Percentiles rank a stretch among this genome's conserved stretches.
Evolutionary conservation across 2,797 vertebrate genomes (phyloP).

Genomic region (Psittacula derbiana): DNA sequence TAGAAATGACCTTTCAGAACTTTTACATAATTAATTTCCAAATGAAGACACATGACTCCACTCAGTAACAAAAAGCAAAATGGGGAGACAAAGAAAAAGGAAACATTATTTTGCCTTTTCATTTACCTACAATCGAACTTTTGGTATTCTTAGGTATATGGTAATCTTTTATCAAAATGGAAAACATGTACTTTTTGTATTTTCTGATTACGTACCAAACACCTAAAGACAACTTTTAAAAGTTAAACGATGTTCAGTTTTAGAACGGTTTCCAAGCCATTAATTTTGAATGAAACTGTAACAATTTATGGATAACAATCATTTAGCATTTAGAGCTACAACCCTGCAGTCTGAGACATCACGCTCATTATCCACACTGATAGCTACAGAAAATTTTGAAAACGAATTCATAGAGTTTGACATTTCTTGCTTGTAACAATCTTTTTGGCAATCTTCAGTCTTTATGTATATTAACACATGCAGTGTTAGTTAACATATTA

Average conservation of each 20-base stretch:
- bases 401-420: slow-evolving; percentile 15
- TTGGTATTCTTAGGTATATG: background rate
- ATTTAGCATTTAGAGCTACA: background rate
- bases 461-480: slow-evolving; percentile 51
- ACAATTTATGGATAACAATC: background rate
- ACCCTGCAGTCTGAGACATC: background rate
- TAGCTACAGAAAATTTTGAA: background rate
- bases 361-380: slow-evolving; percentile 14
- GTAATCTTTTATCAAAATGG: background rate
- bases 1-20: background rate
- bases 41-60: background rate
- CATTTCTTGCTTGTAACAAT: slow-evolving; percentile 39
- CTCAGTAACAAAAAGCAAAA: background rate
- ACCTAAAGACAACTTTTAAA: background rate
- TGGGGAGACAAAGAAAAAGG: background rate
- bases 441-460: slow-evolving; percentile 22
- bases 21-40: background rate
- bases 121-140: background rate
- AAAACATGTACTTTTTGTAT: rapidly evolving
- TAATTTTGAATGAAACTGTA: background rate
- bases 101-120: background rate
- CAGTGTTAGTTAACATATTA: slow-evolving; percentile 53
- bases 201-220: background rate
- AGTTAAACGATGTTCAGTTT: background rate
- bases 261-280: background rate